Conservation (phyloP, 2,113 vertebrate species). For the Pelvicachromis taeniatus region DNA sequence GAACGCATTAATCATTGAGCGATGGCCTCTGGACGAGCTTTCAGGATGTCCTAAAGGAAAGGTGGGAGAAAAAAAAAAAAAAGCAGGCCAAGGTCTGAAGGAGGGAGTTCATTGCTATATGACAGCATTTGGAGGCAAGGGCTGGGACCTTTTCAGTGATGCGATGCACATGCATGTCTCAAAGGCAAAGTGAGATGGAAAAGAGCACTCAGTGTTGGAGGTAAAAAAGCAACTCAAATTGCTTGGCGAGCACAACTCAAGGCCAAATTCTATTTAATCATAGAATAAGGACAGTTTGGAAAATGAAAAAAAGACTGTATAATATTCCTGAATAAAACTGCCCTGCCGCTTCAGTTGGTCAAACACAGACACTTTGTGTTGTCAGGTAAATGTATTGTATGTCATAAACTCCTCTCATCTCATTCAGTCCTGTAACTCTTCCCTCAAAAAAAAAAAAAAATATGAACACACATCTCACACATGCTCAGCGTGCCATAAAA, state of each 20-base stretch:
- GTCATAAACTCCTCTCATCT: constrained; percentile 42
- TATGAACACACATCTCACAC: constrained; percentile 22
- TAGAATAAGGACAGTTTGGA: constrained; percentile 56
- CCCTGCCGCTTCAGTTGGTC: neutral
- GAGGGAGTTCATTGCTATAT: neutral
- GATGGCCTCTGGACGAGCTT: constrained; percentile 28
- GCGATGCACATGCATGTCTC: constrained; percentile 40
- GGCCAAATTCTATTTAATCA: constrained; percentile 70
- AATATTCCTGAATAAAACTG: constrained; percentile 47
- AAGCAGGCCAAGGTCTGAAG: constrained; percentile 45
- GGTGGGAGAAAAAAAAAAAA: neutral
- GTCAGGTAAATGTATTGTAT: constrained; percentile 34
- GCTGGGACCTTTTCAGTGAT: constrained; percentile 20
- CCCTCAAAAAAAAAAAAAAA: neutral
- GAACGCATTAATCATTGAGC: constrained; percentile 53
- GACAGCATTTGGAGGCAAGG: constrained; percentile 20
- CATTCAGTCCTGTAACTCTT: neutral
- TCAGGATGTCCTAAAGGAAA: constrained; percentile 49
- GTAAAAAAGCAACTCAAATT: constrained; percentile 23
- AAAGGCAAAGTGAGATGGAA: constrained; percentile 38
- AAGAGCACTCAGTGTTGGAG: constrained; percentile 14
- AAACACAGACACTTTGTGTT: constrained; percentile 33
- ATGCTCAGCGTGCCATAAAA: constrained; percentile 11
- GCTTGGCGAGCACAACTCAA: constrained; percentile 65
- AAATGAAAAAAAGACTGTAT: constrained; percentile 30